phyloP scores from a whole-genome alignment of 2,797 vertebrate genomes.

The Chelon labrosus region DNA sequence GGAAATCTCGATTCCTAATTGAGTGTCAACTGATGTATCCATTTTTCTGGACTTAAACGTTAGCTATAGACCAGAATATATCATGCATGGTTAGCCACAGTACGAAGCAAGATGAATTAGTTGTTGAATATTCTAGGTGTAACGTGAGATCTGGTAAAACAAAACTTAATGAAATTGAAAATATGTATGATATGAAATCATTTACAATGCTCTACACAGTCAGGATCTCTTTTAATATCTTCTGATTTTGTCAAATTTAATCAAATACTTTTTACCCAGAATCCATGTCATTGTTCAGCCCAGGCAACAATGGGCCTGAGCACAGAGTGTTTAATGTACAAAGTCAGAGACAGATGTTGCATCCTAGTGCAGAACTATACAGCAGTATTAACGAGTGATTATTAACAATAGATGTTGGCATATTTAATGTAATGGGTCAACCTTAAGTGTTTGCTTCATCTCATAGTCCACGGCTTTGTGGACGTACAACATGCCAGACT shows the following conservation, averaged over 20 bases:
- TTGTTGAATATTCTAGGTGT: background rate
- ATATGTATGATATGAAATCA: background rate
- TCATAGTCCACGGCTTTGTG: slow-evolving; percentile 77
- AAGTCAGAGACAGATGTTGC: background rate
- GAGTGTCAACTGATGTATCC: slow-evolving; percentile 57
- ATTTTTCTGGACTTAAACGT: slow-evolving; percentile 62
- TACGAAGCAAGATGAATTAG: background rate
- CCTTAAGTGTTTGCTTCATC: slow-evolving; percentile 40
- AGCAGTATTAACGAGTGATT: background rate
- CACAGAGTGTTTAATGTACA: background rate
- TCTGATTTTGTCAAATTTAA: background rate
- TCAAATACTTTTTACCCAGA: background rate
- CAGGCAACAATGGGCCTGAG: background rate
- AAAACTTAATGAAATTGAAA: too few relatives aligned
- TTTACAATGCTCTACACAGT: background rate
- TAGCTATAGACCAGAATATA: slow-evolving; percentile 58
- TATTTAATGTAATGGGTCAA: slow-evolving; percentile 19
- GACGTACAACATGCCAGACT: slow-evolving; percentile 55
- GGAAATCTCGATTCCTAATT: slow-evolving; percentile 72
- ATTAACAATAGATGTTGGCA: background rate
- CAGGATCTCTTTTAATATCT: background rate
- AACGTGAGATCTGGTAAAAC: background rate
- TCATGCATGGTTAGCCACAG: background rate
- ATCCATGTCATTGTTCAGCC: background rate
- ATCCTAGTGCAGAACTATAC: background rate